Conservation (phyloP, 2,113 vertebrate genomes). For the Ceratotherium simum region DNA sequence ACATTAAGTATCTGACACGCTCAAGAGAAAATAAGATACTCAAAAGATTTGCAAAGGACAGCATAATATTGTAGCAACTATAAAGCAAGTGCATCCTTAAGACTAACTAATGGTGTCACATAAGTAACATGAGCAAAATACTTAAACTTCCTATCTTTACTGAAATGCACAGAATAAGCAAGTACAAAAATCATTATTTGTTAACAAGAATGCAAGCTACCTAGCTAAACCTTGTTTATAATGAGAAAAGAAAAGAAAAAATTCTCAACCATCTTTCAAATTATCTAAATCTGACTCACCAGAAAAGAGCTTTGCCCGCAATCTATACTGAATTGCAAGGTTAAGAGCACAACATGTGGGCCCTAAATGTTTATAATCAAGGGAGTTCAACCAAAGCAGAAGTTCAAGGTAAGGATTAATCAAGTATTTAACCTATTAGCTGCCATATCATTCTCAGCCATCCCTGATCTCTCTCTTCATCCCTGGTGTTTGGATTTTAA, state of each 20-base stretch:
- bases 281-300: not conserved
- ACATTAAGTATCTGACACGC: not conserved
- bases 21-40: not conserved
- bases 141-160: not conserved
- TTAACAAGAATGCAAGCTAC: not conserved
- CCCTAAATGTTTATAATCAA: not conserved
- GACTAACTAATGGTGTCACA: not conserved
- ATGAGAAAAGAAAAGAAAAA: not conserved
- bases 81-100: not conserved
- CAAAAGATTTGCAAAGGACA: not conserved
- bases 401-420: not conserved
- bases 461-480: not conserved
- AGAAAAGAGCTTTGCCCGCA: not conserved
- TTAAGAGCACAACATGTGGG: not conserved
- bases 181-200: not conserved
- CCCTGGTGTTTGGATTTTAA: not conserved
- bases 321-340: not conserved
- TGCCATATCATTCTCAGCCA: not conserved
- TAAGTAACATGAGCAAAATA: not conserved
- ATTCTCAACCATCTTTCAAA: not conserved
- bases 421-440: not conserved
- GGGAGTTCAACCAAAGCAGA: not conserved
- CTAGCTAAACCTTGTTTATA: not conserved
- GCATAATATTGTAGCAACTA: not conserved
- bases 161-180: not conserved